A percentile compares a stretch with the other conserved stretches of the same genome.
phyloP scores from a whole-genome alignment of 1,140 invertebrate species.

The Drosophila teissieri region DNA sequence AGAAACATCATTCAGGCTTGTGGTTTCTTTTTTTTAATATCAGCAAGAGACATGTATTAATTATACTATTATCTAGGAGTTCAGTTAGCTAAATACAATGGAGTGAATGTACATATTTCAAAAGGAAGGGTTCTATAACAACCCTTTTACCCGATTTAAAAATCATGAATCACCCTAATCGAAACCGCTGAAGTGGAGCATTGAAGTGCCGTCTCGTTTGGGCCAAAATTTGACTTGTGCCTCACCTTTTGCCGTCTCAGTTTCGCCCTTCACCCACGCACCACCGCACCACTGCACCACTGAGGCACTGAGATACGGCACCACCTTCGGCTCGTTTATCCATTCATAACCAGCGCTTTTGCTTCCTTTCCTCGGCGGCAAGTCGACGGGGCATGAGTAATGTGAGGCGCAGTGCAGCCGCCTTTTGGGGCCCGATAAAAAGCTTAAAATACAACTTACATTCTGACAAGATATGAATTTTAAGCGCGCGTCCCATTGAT shows the following conservation, averaged over 20 bases:
- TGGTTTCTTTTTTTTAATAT: fast-evolving
- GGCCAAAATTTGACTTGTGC: constrained; percentile 38
- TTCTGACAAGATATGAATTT: constrained; percentile 80
- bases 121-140: background rate
- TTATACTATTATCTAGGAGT: no score
- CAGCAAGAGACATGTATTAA: no score
- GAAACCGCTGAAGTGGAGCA: constrained; percentile 1
- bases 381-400: constrained; percentile 63
- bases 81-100: background rate
- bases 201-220: background rate
- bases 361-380: constrained; percentile 35
- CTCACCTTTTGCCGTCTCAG: constrained; percentile 21
- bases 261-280: background rate
- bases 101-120: no score
- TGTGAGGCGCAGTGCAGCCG: constrained; percentile 69
- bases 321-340: constrained; percentile 22
- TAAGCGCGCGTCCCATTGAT: constrained; percentile 71
- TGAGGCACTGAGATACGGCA: background rate
- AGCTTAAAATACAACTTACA: constrained; percentile 82
- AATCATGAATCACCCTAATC: constrained; percentile 35
- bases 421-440: constrained; percentile 73
- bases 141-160: background rate
- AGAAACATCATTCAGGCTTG: background rate
- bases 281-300: background rate
- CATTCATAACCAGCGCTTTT: constrained; percentile 44